Base-by-base conservation (phyloP, 2,113 vertebrate genomes). In the Brachyhypopomus gauderio region DNA sequence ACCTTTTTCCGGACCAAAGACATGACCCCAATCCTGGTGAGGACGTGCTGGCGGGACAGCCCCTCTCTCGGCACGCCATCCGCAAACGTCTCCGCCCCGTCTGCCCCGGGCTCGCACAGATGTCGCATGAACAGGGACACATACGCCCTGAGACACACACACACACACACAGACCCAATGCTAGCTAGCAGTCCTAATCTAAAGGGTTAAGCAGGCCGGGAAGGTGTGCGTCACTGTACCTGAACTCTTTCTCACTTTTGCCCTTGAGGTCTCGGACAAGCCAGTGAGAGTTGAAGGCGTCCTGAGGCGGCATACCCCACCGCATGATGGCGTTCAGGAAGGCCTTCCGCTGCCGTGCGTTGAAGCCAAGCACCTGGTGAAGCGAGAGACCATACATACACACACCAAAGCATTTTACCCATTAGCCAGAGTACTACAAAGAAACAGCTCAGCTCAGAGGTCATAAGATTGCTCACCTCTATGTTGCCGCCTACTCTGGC, bases 1-100 rank as follows among this genome's bases (percentile, higher is more conserved):
- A 99, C 98, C 97, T 99, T 99, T 92, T 99, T 99, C 90, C 98
- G 95, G 75, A 99, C 98, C 8, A 99, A 94, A 0, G 98, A 99
- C 98, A 99, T 99, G 88, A 99, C 98, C 20, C 98, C 98, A 0
- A 99, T 99, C 77, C 98, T 92, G 0, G 98, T 99, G 77, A 99
- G 96, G 86, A 99, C 97, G 0, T 99, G 98, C 90, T 99, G 97
- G 16, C 98, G 95, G 0, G 98, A 99, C 60, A 99, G 93, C 5
- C 98, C 98, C 52, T 99, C 98, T 0, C 97, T 94, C 0, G 98
- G 97, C 80, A 99, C 98, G 0, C 98, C 98, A 0, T 99, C 98
- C 0, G 98, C 98, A 20, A 99, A 99, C 74, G 98, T 98, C 80
- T 99, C 98, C 0, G 98, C 96, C 0, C 97, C 98, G 0, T 98